Conservation (phyloP, 2,113 vertebrate genomes). For the Oriolus oriolus region DNA sequence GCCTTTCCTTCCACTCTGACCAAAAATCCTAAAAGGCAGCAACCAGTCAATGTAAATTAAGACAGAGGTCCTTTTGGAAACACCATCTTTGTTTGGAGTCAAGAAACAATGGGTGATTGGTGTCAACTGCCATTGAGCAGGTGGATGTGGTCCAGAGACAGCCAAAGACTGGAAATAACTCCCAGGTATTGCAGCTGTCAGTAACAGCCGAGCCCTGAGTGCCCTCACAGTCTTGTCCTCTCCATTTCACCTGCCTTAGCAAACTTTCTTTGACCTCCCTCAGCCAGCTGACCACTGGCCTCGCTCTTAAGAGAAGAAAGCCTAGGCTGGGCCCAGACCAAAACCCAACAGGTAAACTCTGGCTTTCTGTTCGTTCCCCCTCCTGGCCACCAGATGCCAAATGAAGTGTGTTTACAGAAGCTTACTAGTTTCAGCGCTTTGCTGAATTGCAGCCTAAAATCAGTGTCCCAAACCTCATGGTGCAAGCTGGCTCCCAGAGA, state of each 20-base stretch:
- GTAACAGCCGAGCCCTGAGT: background rate
- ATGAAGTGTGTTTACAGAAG: fast-evolving
- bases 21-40: background rate
- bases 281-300: background rate
- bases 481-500: background rate
- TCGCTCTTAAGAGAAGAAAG: fast-evolving
- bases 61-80: background rate
- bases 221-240: background rate
- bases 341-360: background rate
- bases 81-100: background rate
- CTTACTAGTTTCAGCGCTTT: background rate
- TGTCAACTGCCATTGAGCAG: background rate
- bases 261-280: background rate
- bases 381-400: fast-evolving
- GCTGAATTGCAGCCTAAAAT: background rate
- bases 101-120: fast-evolving
- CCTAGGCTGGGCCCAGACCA: background rate
- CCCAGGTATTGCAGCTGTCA: background rate
- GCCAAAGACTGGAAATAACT: background rate
- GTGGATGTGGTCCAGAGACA: background rate
- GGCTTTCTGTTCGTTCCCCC: background rate
- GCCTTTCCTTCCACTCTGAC: background rate
- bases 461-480: fast-evolving
- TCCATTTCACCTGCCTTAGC: background rate
- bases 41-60: background rate